A percentile compares a stretch with the other conserved stretches of the same genome.
phyloP scores from a whole-genome alignment of 1,140 invertebrate genomes.

The Sitophilus oryzae region DNA sequence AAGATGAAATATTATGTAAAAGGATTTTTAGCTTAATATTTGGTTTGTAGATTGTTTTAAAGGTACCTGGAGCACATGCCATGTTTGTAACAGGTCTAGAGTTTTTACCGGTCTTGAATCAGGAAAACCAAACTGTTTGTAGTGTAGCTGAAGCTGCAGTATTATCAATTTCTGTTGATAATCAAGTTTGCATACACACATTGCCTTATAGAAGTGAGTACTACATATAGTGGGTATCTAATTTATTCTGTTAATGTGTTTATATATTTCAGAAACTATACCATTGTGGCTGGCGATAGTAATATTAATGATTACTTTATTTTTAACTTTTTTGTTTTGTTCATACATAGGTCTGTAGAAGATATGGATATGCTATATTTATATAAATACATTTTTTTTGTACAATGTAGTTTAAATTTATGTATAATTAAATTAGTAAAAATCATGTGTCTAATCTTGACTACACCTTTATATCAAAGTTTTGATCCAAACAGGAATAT shows the following conservation, averaged over 20 bases:
- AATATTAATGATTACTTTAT: constrained; percentile 65
- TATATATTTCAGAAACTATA: constrained; percentile 60
- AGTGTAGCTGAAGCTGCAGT: constrained; percentile 77
- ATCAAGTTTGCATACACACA: constrained; percentile 85
- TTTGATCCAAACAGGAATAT: no score
- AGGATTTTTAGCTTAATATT: no score
- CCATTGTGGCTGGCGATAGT: constrained; percentile 71
- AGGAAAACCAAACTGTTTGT: constrained; percentile 50
- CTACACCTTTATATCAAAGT: no score
- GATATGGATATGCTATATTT: not conserved
- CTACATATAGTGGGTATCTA: constrained; percentile 10
- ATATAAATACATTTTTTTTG: not conserved
- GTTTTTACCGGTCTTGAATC: constrained; percentile 65
- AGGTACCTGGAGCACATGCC: constrained; percentile 76
- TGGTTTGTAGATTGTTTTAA: no score
- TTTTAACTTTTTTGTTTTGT: constrained; percentile 69
- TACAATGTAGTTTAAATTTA: no score
- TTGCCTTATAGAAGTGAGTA: constrained; percentile 75
- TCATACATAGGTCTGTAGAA: constrained; percentile 73
- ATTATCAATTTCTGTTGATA: constrained; percentile 91
- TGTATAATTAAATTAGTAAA: no score
- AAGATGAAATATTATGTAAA: constrained; percentile 15
- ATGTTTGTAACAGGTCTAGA: constrained; percentile 93
- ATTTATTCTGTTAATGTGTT: constrained; percentile 21
- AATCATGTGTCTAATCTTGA: no score